Conservation (phyloP, 92 coral and sea anemone genomes). For the Paragorgia papillata region DNA sequence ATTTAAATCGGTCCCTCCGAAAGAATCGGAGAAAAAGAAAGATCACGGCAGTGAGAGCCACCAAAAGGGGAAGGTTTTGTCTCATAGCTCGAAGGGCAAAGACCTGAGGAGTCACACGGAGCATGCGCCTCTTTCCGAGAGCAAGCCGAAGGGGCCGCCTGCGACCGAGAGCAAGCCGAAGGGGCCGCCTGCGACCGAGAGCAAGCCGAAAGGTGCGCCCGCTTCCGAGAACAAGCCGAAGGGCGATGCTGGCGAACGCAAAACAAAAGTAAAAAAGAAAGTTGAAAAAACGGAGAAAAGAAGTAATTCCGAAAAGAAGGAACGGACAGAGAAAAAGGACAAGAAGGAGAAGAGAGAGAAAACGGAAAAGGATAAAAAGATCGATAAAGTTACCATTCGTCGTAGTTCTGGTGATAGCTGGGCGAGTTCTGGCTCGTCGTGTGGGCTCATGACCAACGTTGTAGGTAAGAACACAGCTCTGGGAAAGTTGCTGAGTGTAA, state of each 20-base stretch:
- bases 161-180: conserved; percentile 11
- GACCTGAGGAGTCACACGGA: conserved; percentile 24
- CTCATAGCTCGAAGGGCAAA: conserved; percentile 34
- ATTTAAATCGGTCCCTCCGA: conserved; percentile 75
- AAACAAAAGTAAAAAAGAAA: conserved; percentile 17
- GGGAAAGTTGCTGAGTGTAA: conserved; percentile 78
- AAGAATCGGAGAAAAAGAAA: conserved; percentile 48
- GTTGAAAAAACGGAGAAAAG: conserved; percentile 15
- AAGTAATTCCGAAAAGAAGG: not conserved
- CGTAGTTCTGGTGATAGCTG: conserved; percentile 95
- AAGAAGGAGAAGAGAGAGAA: conserved; percentile 6
- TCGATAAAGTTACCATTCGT: conserved; percentile 85
- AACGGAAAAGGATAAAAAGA: conserved; percentile 49
- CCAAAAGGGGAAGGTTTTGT: conserved; percentile 6
- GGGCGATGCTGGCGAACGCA: conserved; percentile 2
- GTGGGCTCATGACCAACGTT: conserved; percentile 41
- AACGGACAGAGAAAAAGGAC: not conserved
- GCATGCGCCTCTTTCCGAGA: not conserved
- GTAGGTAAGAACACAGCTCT: conserved; percentile 73
- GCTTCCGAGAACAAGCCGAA: not conserved
- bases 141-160: not conserved
- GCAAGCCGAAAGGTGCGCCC: conserved; percentile 16
- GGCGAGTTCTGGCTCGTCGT: conserved; percentile 77
- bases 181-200: conserved; percentile 13
- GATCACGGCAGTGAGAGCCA: conserved; percentile 9